These are phyloP conservation scores for Drosophila arawakana DNA, from an alignment of 1,140 invertebrate species.

Conservation along the genomic window DNA sequence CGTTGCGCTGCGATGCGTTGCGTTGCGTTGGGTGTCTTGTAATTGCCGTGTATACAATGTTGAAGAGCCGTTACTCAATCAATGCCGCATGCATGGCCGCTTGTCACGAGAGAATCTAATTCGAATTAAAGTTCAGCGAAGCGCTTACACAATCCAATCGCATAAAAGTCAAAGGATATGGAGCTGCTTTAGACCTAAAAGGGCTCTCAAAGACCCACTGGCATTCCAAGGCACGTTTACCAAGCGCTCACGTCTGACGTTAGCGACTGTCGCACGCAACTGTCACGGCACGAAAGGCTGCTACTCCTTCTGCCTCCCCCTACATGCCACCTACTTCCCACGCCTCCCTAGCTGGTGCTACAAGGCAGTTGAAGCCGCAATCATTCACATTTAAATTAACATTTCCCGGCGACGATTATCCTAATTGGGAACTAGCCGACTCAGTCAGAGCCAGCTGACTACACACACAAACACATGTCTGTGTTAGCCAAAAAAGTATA, in stretches of 20 bases:
- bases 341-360: background rate
- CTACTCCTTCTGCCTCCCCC: background rate
- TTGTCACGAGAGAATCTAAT: slow-evolving; percentile 70
- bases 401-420: slow-evolving; percentile 83
- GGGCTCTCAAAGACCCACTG: background rate
- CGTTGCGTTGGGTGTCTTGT: slow-evolving; percentile 10
- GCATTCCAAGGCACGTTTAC: slow-evolving; percentile 5
- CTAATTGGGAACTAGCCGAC: slow-evolving; percentile 69
- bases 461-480: slow-evolving; percentile 12
- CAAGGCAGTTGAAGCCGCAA: slow-evolving; percentile 52
- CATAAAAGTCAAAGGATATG: slow-evolving; percentile 40
- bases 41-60: slow-evolving; percentile 21
- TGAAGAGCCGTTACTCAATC: slow-evolving; percentile 47
- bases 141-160: slow-evolving; percentile 66
- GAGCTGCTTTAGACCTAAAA: background rate
- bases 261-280: slow-evolving; percentile 52
- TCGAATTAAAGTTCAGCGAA: slow-evolving; percentile 64
- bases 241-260: slow-evolving; percentile 28
- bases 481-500: slow-evolving; percentile 13
- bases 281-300: slow-evolving; percentile 55
- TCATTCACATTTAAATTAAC: slow-evolving; percentile 84
- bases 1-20: too few species aligned
- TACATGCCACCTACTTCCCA: background rate
- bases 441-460: slow-evolving; percentile 13
- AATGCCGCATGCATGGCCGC: slow-evolving; percentile 47